A percentile compares a stretch with the other conserved stretches of the same genome.
Evolutionary conservation across 2,113 vertebrate species (phyloP).

Genomic region (Litocranius walleri): DNA sequence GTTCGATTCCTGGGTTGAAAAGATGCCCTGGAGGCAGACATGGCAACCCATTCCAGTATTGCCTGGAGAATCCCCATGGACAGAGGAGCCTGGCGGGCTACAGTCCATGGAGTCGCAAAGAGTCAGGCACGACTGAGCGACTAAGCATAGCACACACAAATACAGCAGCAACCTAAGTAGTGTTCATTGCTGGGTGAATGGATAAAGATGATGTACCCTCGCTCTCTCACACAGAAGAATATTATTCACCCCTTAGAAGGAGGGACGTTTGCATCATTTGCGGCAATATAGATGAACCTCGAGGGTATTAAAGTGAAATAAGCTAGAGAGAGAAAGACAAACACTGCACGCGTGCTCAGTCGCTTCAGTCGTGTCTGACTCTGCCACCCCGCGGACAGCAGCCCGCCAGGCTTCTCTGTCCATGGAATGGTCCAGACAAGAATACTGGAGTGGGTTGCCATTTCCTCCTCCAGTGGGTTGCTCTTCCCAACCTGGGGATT

Average conservation of each 20-base stretch:
- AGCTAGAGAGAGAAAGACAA: background rate
- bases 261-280: background rate
- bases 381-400: background rate
- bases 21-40: background rate
- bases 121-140: background rate
- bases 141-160: background rate
- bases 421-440: background rate
- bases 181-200: fast-evolving
- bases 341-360: fast-evolving
- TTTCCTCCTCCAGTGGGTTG: background rate
- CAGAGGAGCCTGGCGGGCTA: background rate
- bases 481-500: background rate
- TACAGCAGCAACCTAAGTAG: background rate
- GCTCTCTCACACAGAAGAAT: too few species aligned
- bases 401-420: background rate
- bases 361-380: background rate
- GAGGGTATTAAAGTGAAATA: background rate
- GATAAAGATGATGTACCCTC: background rate
- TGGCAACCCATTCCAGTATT: background rate
- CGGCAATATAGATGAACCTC: background rate
- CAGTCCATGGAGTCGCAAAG: fast-evolving
- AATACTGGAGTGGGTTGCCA: background rate
- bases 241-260: background rate
- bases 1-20: background rate
- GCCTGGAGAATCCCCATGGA: background rate